Base-by-base conservation (phyloP, 2,888 invertebrate genomes). In the Thecocarcelia acutangulata region DNA sequence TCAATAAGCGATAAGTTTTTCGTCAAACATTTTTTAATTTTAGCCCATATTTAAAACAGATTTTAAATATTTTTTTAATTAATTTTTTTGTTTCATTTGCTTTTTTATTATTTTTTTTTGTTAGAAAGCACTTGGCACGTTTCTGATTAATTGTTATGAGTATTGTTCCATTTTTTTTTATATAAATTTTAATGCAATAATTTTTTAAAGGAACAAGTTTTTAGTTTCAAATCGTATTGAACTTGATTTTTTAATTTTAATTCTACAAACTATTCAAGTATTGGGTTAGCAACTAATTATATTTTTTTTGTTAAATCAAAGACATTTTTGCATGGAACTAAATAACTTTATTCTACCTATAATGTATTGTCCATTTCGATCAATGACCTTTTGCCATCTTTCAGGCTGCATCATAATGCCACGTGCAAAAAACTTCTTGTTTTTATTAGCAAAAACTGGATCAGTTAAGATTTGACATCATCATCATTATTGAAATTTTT, bases 141-240 rank as follows among this genome's bases (percentile, higher is more conserved):
- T n/a, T 54, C 15, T n/a, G 28, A 28, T n/a, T 13, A 54, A 54
- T 54, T 54, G 9, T 54, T 54, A 28, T 9, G 8, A 54, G 24
- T 15, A 28, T 24, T 54, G 11, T 50, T 3, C 28, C 6, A 15
- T 15, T 52, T 4, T 19, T 50, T 24, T 52, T 24, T 12, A 4
- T 24, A 0, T 6, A 52, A 52, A 24, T 24, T 52, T 52, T 11
- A 21, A 50, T 52, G 1, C 5, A 54, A n/a, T 15, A 24, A 4
- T 13, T 13, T 13, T n/a, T 15, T 52, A 24, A n/a, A 33, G 9
- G 9, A 33, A 54, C 52, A 13, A 1, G 52, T 54, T 54, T 54
- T 9, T 8, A 1, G n/a, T n/a, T 52, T 28, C 17, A 28, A 28
- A n/a, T 8, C 8, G 33, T 8, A 33, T 8, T 1, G 8, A 33